Evolutionary conservation across 2,888 invertebrate species (phyloP), one percentile per base, ranked within the genome.

Genomic region (Aspidiotus rigidus): DNA sequence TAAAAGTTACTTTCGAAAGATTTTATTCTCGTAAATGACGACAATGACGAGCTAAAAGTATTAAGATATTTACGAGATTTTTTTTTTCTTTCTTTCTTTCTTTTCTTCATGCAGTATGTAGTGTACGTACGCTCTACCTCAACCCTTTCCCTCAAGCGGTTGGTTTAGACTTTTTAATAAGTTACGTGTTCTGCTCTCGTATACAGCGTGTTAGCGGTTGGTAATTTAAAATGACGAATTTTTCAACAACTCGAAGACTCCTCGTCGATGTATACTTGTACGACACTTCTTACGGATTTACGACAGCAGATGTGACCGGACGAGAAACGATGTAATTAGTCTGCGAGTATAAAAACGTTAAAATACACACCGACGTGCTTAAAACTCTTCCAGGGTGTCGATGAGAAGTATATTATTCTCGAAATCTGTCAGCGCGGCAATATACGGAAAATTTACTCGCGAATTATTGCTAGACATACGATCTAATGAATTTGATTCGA

Each of bases 11-110:
- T 64, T 62, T 40, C 49, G 49, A 49, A 54, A 49, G 64, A 54
- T 64, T 40, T 64, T 64, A 64, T 64, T 28, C 64, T 54, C 64
- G 54, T 54, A 64, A 64, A 64, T 64, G 64, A 49, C 49, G 49
- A 49, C 49, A 49, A 49, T 49, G 49, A 64, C 64, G 64, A 40
- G 64, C 64, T 64, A 64, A 64, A 64, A 64, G 64, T 64, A 64
- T 64, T 64, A 64, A 55, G 53, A 64, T 64, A 64, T 64, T 64
- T 64, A 64, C 40, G 64, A 64, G 17, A 28, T 62, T 62, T 49
- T 62, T 53, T 62, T 9, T 49, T 28, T 7, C 28, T 15, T 60
- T 60, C 59, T 15, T 15, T 60, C 40, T 28, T 40, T 7, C n/a
- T n/a, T 41, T 41, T n/a, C 62, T 42, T 5, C 5, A 28, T 28